Conservation (phyloP, 2,888 invertebrate genomes). For the Caenorhabditis sp. region DNA sequence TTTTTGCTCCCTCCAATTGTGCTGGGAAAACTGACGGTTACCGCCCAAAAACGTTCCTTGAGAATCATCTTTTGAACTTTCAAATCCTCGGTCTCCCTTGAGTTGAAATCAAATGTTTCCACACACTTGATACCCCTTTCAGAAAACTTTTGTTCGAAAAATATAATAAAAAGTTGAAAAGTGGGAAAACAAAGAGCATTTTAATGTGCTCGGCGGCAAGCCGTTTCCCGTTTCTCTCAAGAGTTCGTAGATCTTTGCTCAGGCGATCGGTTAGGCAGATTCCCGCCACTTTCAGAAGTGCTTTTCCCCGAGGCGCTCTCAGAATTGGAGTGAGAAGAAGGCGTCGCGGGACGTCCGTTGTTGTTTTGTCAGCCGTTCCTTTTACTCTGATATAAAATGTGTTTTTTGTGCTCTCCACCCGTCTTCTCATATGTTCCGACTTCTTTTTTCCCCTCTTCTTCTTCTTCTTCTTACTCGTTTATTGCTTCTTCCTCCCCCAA, state of each 20-base stretch:
- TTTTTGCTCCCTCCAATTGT: slow-evolving; percentile 12
- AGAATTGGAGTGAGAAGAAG: neutral
- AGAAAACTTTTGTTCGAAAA: too few relatives aligned
- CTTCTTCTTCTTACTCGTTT: slow-evolving; percentile 8
- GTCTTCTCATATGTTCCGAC: slow-evolving; percentile 9
- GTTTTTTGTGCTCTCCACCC: neutral
- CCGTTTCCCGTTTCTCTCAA: neutral
- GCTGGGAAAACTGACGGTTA: too few relatives aligned
- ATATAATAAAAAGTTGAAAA: too few relatives aligned
- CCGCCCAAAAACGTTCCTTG: too few relatives aligned
- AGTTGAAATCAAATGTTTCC: too few relatives aligned
- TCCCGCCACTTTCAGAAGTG: neutral
- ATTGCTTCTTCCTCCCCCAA: neutral
- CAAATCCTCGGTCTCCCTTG: too few relatives aligned
- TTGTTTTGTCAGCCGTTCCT: neutral
- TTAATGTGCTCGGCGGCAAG: too few relatives aligned
- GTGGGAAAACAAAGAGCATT: too few relatives aligned
- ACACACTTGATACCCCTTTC: too few relatives aligned
- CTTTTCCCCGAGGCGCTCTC: neutral
- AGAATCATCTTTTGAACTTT: too few relatives aligned
- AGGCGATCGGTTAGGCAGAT: slow-evolving; percentile 3
- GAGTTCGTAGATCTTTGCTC: slow-evolving; percentile 9
- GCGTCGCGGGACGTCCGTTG: neutral
- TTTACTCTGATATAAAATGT: slow-evolving; percentile 1
- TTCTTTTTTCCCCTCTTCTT: neutral